phyloP scores from a whole-genome alignment of 2,797 vertebrate genomes.

The Sphaeramia orbicularis region DNA sequence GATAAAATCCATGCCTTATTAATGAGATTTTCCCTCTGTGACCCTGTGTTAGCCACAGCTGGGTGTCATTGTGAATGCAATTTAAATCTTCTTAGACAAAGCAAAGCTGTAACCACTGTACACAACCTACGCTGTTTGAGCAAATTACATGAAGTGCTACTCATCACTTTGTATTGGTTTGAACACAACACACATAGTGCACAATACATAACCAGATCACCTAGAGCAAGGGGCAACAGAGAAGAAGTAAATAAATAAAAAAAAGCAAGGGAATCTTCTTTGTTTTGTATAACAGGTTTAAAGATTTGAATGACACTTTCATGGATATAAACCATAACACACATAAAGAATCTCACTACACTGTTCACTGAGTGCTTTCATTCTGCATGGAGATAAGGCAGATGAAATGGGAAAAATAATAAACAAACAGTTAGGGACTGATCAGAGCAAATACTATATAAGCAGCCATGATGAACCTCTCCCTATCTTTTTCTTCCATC shows the following conservation, averaged over 20 bases:
- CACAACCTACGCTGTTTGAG: not conserved
- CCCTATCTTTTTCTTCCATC: slow-evolving; percentile 53
- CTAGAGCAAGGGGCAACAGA: not conserved
- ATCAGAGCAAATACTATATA: slow-evolving; percentile 38
- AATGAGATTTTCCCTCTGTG: slow-evolving; percentile 62
- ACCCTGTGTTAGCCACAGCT: slow-evolving; percentile 40
- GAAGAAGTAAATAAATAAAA: not conserved
- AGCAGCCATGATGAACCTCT: slow-evolving; percentile 42
- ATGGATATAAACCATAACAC: not conserved
- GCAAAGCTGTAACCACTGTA: slow-evolving; percentile 14
- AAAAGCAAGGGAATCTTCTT: not conserved
- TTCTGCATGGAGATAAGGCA: not conserved
- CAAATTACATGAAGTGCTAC: not conserved
- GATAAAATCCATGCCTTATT: slow-evolving; percentile 64
- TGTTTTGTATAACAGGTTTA: not conserved
- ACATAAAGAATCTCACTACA: not conserved
- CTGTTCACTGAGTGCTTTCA: not conserved
- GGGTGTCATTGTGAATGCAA: slow-evolving; percentile 29
- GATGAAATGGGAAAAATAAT: not conserved
- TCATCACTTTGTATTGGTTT: not conserved
- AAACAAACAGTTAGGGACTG: slow-evolving; percentile 31
- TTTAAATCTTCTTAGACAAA: slow-evolving; percentile 39
- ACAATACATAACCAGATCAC: slow-evolving; percentile 7
- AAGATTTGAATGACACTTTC: not conserved
- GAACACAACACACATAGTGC: not conserved